Conservation (phyloP, 92 coral and sea anemone species). For the Paragorgia papillata region DNA sequence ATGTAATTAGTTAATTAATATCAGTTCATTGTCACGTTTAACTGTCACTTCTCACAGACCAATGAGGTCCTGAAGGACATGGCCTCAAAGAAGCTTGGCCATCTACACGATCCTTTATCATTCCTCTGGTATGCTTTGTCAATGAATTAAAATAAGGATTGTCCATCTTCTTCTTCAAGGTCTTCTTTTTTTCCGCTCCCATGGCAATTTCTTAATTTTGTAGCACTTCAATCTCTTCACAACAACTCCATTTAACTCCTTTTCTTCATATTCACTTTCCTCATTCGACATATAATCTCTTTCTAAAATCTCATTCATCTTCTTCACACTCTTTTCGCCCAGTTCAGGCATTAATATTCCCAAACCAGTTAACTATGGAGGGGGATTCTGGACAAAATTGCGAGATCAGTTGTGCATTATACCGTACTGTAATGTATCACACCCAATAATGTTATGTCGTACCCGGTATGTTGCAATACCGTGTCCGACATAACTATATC, state of each 20-base stretch:
- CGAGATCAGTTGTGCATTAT: too few relatives aligned
- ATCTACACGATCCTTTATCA: background rate
- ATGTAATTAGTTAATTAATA: too few relatives aligned
- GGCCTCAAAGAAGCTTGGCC: background rate
- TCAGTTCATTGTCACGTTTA: background rate
- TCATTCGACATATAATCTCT: background rate
- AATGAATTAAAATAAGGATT: background rate
- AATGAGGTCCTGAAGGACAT: background rate
- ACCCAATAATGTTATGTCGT: too few relatives aligned
- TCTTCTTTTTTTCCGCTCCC: slow-evolving; percentile 1
- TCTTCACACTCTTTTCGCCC: background rate
- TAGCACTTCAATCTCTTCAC: background rate
- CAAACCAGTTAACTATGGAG: background rate
- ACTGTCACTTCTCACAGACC: too few relatives aligned
- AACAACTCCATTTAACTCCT: background rate
- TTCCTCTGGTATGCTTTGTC: background rate
- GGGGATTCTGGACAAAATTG: too few relatives aligned
- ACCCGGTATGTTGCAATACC: too few relatives aligned
- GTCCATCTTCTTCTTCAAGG: background rate
- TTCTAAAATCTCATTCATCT: background rate
- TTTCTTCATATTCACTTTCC: slow-evolving; percentile 7
- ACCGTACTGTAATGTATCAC: too few relatives aligned
- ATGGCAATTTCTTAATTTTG: background rate
- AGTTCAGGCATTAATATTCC: background rate
- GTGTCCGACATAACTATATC: too few relatives aligned